phyloP scores from a whole-genome alignment of 2,888 invertebrate species.

The Sycophila texana region DNA sequence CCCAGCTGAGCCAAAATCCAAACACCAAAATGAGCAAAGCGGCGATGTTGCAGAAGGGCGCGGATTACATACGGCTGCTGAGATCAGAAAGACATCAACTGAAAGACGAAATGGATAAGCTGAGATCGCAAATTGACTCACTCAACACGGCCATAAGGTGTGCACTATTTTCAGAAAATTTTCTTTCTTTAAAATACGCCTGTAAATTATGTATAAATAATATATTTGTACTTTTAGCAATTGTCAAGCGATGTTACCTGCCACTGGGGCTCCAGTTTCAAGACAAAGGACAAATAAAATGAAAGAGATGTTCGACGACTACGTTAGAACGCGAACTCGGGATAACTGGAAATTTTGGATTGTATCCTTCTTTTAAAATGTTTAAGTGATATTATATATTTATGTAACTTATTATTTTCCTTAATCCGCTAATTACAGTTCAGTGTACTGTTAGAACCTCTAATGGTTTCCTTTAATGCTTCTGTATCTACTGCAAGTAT shows the following conservation, averaged over 20 bases:
- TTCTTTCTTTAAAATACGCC: not conserved
- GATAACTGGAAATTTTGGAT: conserved; percentile 99
- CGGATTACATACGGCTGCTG: conserved; percentile 94
- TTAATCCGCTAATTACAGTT: conserved; percentile 80
- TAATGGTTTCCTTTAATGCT: conserved; percentile 93
- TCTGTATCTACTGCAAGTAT: conserved; percentile 94
- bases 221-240: conserved; percentile 79
- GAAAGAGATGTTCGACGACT: conserved; percentile 95
- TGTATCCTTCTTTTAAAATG: conserved; percentile 83
- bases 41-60: conserved; percentile 97
- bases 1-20: conserved; percentile 92
- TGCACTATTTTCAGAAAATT: not conserved
- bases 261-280: conserved; percentile 95
- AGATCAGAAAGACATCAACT: conserved; percentile 90
- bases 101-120: conserved; percentile 91
- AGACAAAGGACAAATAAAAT: conserved; percentile 92
- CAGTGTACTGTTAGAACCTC: conserved; percentile 91
- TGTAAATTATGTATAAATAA: not conserved
- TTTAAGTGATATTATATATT: not conserved
- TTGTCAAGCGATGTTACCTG: conserved; percentile 95
- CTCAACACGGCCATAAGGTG: conserved; percentile 94
- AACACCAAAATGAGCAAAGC: conserved; percentile 96
- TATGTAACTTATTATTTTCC: conserved; percentile 50
- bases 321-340: conserved; percentile 89
- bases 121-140: conserved; percentile 92